These are phyloP conservation scores for Isurus oxyrinchus DNA, from an alignment of 2,113 vertebrate genomes.

Conservation along the genomic window DNA sequence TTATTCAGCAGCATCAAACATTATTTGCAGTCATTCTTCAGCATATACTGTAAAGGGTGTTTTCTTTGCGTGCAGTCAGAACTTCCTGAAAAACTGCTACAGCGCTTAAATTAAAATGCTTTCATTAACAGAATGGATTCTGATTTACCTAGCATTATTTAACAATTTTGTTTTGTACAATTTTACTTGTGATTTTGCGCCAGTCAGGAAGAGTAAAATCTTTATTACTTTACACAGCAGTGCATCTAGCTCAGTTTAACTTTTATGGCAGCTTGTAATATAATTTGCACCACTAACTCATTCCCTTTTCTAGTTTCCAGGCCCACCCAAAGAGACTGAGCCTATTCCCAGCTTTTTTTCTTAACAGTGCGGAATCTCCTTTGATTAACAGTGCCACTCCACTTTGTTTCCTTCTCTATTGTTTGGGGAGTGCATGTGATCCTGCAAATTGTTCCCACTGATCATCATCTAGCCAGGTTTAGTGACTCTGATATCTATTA, in stretches of 20 bases:
- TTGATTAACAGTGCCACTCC: neutral
- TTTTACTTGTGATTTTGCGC: neutral
- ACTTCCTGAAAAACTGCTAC: neutral
- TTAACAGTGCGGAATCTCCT: neutral
- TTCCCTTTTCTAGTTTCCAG: neutral
- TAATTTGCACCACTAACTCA: neutral
- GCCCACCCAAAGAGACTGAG: neutral
- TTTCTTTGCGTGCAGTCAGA: neutral
- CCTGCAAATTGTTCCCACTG: neutral
- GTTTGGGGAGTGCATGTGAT: neutral
- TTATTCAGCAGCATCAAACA: neutral
- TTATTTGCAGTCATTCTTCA: neutral
- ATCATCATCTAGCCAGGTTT: neutral
- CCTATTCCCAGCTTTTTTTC: neutral
- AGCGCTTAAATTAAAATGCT: neutral
- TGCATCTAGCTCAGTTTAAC: neutral
- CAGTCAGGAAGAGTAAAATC: neutral
- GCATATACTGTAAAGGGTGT: neutral
- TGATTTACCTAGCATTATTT: neutral
- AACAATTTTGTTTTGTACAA: neutral
- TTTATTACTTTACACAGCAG: neutral
- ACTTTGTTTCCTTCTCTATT: constrained; percentile 1
- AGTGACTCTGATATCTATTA: neutral
- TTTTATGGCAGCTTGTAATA: neutral
- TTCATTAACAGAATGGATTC: neutral